Evolutionary conservation across 2,797 vertebrate genomes (phyloP), one percentile per base, ranked within the genome.

Genomic region (Halcyon chelicuti): DNA sequence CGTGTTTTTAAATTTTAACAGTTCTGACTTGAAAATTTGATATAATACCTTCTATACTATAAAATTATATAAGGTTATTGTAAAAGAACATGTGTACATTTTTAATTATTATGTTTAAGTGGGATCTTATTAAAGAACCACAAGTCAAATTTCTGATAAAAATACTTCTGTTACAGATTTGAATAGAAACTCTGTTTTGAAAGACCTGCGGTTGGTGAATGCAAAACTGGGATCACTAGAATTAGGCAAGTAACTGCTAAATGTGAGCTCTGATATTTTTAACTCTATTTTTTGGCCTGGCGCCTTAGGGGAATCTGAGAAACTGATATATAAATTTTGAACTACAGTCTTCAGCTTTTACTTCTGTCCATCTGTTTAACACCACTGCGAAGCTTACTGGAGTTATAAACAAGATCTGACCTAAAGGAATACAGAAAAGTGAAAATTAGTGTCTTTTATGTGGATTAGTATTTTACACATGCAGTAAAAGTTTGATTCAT

Each of bases 161-260:
- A 76, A 18, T 76, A 22, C 31, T 71, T 92, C 82, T 62, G 11
- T 71, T 70, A 40, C 94, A 98, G 98, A 86, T 95, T 92, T 95
- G 86, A 94, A 87, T 54, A 97, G 91, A 81, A 96, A 86, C 37
- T 90, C 92, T 9, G 89, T 96, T 86, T 79, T 97, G 74, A 98
- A 97, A 94, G 98, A 98, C 70, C 89, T 98, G 18, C 98, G 93
- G 67, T 46, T 95, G 52, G 96, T 88, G 49, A 98, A 93, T 25
- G 97, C 98, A 58, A 98, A 97, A 93, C 95, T 97, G 8, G 97
- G 97, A 91, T 98, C 98, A 3, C 96, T 98, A 62, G 98, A 98
- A 86, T 91, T 98, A 88, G 98, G 99, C 98, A 97, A 97, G 96
- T 97, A 93, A 55, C 71, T 70, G 23, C 55, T 66, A 68, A 62